Evolutionary conservation across 2,797 vertebrate genomes (phyloP).

Genomic region (Diplodus puntazzo): DNA sequence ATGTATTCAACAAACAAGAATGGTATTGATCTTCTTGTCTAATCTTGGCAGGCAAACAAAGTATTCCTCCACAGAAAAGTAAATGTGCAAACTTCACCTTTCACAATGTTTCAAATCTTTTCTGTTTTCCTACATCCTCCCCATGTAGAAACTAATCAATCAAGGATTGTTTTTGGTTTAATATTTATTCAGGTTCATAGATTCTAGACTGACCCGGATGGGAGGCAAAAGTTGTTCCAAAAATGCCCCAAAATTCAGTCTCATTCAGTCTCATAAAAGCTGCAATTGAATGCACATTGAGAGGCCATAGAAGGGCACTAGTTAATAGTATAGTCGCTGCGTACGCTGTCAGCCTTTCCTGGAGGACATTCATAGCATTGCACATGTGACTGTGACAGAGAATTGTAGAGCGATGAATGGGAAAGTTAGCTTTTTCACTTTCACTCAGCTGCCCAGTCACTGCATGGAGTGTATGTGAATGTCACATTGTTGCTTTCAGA

Average conservation of each 20-base stretch:
- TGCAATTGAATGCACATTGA: background rate
- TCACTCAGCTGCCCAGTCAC: background rate
- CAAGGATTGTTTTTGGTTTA: background rate
- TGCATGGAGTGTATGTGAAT: background rate
- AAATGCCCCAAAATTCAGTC: no score
- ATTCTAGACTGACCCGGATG: background rate
- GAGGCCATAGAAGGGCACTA: background rate
- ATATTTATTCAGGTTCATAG: no score
- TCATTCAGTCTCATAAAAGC: background rate
- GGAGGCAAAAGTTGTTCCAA: background rate
- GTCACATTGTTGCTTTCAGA: background rate
- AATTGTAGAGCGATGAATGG: background rate
- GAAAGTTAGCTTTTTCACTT: background rate
- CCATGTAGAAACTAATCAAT: background rate
- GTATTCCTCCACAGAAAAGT: background rate
- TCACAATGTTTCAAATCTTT: no score
- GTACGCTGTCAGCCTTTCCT: background rate
- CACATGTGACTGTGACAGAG: background rate
- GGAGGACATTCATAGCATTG: background rate
- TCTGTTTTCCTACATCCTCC: background rate
- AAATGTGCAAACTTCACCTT: background rate
- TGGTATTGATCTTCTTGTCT: background rate
- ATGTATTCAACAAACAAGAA: background rate
- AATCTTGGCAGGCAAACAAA: background rate
- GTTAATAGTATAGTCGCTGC: background rate